Percentiles rank a stretch among this genome's conserved stretches.
Conservation (phyloP, 2,888 invertebrate genomes). For the Callyntrura sp. region DNA sequence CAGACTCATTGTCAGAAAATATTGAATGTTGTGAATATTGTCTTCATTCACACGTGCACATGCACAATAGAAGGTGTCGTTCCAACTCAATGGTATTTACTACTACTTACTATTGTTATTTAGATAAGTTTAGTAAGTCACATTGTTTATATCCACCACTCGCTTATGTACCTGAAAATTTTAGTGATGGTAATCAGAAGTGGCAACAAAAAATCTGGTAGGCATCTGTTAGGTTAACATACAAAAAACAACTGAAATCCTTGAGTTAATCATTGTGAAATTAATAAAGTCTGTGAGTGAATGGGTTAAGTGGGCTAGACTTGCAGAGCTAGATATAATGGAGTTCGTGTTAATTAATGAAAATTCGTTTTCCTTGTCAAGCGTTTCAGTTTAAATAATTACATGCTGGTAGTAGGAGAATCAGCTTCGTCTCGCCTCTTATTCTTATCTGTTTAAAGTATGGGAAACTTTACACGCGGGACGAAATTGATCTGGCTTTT, state of each 20-base stretch:
- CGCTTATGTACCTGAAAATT: not conserved
- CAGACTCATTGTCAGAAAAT: not conserved
- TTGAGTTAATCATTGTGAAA: slow-evolving; percentile 54
- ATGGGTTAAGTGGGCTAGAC: too few species aligned
- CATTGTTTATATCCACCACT: not conserved
- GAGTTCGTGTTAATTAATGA: too few species aligned
- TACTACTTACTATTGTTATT: not conserved
- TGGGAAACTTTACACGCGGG: too few species aligned
- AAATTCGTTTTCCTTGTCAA: too few species aligned
- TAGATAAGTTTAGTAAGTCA: not conserved
- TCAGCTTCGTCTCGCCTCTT: too few species aligned
- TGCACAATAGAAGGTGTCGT: not conserved
- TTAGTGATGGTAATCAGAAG: not conserved
- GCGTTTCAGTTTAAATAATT: too few species aligned
- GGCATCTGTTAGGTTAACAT: slow-evolving; percentile 1
- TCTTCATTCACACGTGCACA: not conserved
- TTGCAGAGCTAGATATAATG: too few species aligned
- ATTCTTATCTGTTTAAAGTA: too few species aligned
- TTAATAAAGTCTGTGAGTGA: slow-evolving; percentile 43
- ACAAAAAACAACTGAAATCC: slow-evolving; percentile 41
- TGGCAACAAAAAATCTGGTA: not conserved
- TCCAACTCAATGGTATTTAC: slow-evolving; percentile 1
- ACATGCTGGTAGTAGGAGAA: too few species aligned
- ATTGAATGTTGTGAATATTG: not conserved
- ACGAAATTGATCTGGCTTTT: too few species aligned